phyloP scores from a whole-genome alignment of 2,888 invertebrate genomes.

The Timandra comae region DNA sequence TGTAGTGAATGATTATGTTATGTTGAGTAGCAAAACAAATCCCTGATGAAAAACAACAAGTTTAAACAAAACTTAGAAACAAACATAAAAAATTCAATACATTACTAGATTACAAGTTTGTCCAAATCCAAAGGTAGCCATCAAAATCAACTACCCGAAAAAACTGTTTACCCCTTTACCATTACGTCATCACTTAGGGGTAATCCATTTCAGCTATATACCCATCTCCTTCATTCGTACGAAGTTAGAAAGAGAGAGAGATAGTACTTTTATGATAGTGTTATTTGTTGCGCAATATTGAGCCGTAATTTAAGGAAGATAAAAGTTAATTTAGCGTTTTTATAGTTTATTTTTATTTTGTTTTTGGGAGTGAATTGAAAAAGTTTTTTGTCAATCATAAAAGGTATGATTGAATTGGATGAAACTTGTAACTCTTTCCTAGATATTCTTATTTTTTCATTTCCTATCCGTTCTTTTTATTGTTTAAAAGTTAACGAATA shows the following conservation, averaged over 20 bases:
- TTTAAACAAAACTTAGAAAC: not conserved
- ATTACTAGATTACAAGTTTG: conserved; percentile 14
- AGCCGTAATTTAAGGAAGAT: conserved; percentile 7
- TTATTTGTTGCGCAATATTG: conserved; percentile 4
- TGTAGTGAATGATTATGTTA: too few species aligned
- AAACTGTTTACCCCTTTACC: conserved; percentile 48
- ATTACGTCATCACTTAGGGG: conserved; percentile 3
- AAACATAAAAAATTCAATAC: conserved; percentile 6
- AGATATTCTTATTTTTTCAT: too few species aligned
- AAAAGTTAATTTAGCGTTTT: conserved; percentile 16
- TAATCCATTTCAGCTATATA: not conserved
- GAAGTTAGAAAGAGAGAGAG: not conserved
- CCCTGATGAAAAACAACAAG: not conserved
- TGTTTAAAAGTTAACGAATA: too few species aligned
- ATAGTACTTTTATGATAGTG: too few species aligned
- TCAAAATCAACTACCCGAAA: conserved; percentile 46
- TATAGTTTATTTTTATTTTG: conserved; percentile 2
- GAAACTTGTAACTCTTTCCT: too few species aligned
- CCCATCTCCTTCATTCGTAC: too few species aligned
- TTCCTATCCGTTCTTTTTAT: too few species aligned
- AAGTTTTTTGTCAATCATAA: too few species aligned
- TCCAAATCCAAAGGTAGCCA: conserved; percentile 22
- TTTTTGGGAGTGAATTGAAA: too few species aligned
- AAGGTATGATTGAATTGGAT: too few species aligned
- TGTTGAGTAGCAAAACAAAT: too few species aligned